Percentiles rank a stretch among this genome's conserved stretches.
phyloP scores from a whole-genome alignment of 2,888 invertebrate genomes.

The Calameuta pallipes region DNA sequence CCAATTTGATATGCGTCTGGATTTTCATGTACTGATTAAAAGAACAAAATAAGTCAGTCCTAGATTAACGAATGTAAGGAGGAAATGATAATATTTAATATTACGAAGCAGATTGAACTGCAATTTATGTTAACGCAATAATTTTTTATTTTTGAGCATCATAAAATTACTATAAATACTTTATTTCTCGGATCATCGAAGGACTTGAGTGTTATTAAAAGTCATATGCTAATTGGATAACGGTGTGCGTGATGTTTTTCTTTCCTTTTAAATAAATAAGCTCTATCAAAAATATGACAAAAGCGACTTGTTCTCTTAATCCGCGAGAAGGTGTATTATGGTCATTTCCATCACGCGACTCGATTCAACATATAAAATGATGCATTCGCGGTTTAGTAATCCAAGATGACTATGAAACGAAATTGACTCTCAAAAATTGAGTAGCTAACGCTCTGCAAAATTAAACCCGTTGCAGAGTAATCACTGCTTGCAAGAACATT shows the following conservation, averaged over 20 bases:
- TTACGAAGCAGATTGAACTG: background rate
- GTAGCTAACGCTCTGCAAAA: background rate
- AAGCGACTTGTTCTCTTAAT: background rate
- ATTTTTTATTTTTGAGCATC: background rate
- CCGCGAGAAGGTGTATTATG: too few relatives aligned
- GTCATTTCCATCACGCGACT: too few relatives aligned
- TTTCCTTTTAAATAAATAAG: background rate
- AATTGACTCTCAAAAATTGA: background rate
- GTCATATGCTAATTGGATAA: background rate
- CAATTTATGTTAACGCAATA: background rate
- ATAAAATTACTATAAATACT: background rate
- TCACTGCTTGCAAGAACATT: constrained; percentile 2
- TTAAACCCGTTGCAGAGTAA: constrained; percentile 1
- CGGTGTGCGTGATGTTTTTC: background rate
- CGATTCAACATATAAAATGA: too few relatives aligned
- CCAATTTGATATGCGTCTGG: background rate
- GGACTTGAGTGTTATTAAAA: background rate
- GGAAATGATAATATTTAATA: background rate
- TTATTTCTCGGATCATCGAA: background rate
- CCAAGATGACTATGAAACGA: background rate
- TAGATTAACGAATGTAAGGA: background rate
- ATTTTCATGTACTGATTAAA: background rate
- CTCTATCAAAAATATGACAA: background rate
- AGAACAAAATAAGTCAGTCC: background rate
- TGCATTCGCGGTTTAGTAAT: background rate